Evolutionary conservation across 1,140 invertebrate species (phyloP), one percentile per base, ranked within the genome.

Genomic region (Neuroterus valhalla): DNA sequence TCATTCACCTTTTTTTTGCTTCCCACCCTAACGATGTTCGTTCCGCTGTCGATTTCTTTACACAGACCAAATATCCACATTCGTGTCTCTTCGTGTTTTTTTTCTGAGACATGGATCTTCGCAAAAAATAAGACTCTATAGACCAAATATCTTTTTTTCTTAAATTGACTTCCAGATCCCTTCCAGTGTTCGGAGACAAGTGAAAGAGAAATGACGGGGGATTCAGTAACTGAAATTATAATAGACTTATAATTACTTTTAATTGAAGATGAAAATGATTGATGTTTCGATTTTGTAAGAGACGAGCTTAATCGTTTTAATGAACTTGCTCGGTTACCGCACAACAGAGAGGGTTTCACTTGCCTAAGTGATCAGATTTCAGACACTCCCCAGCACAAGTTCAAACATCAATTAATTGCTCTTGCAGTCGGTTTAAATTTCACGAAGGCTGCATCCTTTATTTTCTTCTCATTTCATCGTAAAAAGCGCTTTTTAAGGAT

Each of bases 281-380:
- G 55, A 62, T 62, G 55, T 62, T 62, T 62, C 55, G 55, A 62
- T 62, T 62, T 62, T 62, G 55, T 62, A 15, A 62, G 55, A 38
- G 23, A 62, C 8, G 1, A n/a, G 55, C 31, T 62, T 62, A 62
- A 62, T 62, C 55, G 55, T 62, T 62, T 62, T 62, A 62, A 62
- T 62, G 55, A 62, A 62, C 55, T 62, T 62, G 55, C 55, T 62
- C 55, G 31, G 55, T 62, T 62, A 62, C 55, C 55, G 55, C 55
- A 62, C 23, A 62, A 62, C 55, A 62, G 55, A 62, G 55, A 62
- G 55, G 55, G 55, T 38, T 62, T 31, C 21, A 23, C 21, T 55
- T 26, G 55, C 23, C 55, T 62, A 62, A 62, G 55, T 62, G 55
- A 62, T 62, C 55, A 62, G 55, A 62, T 62, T 62, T 62, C 55